These are phyloP conservation scores for Chondrilla cf. caribensis DNA, from an alignment of 37 sponge, comb jelly and placozoan species.

Conservation along the genomic window DNA sequence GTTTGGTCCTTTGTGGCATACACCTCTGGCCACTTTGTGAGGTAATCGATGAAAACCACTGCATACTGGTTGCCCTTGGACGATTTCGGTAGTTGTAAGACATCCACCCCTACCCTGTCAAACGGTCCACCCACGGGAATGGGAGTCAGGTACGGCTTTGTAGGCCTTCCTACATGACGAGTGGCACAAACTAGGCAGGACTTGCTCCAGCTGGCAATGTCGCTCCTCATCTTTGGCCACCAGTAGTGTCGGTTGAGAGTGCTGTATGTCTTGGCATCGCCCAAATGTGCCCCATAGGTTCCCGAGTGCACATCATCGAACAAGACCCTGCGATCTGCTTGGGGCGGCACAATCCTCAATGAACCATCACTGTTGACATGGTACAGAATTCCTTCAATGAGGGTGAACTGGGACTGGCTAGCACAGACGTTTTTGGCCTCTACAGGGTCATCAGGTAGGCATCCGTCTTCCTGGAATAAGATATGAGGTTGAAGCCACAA, in stretches of 20 bases:
- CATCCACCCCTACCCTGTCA: conserved; percentile 42
- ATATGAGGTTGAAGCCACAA: not conserved
- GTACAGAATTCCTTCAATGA: conserved; percentile 36
- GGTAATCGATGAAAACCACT: conserved; percentile 52
- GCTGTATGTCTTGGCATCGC: not conserved
- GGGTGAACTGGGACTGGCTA: not conserved
- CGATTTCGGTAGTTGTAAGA: conserved; percentile 32
- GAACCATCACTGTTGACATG: not conserved
- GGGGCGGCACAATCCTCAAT: conserved; percentile 8
- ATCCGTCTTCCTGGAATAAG: conserved; percentile 1
- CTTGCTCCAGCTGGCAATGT: conserved; percentile 14
- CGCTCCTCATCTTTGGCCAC: conserved; percentile 39
- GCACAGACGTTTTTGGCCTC: not conserved
- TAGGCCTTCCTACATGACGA: conserved; percentile 12
- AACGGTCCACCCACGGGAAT: conserved; percentile 45
- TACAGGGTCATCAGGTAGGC: conserved; percentile 15
- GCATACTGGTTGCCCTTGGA: conserved; percentile 35
- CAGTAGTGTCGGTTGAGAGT: conserved; percentile 29
- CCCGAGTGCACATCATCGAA: conserved; percentile 29
- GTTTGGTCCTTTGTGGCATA: conserved; percentile 43
- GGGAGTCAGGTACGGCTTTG: conserved; percentile 15
- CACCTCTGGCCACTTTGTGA: conserved; percentile 71
- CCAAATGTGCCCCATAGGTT: conserved; percentile 25
- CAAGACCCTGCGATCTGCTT: not conserved
- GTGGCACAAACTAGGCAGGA: conserved; percentile 40